phyloP scores from a whole-genome alignment of 2,113 vertebrate species.

The Labeo catla region DNA sequence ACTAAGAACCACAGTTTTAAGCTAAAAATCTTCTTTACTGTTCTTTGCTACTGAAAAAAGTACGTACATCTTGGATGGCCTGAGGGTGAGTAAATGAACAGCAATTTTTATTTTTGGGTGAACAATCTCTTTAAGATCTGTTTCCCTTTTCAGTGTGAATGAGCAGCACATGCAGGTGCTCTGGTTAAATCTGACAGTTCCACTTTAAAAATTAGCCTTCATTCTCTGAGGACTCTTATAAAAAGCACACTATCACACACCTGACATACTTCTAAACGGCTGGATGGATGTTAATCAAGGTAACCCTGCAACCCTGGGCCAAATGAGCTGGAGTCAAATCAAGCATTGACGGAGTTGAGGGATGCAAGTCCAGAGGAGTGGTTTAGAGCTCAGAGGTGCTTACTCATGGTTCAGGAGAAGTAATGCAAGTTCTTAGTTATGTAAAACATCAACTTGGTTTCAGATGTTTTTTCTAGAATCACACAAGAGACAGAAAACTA shows the following conservation, averaged over 20 bases:
- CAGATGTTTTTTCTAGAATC: background rate
- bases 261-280: background rate
- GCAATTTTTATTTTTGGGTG: too few relatives aligned
- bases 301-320: background rate
- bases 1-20: too few relatives aligned
- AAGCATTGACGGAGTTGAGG: background rate
- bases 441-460: background rate
- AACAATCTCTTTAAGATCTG: background rate
- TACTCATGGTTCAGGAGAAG: background rate
- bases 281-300: background rate
- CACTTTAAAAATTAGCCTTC: background rate
- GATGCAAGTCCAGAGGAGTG: background rate
- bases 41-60: too few relatives aligned
- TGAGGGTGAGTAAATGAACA: too few relatives aligned
- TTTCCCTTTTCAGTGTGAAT: background rate
- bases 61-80: too few relatives aligned
- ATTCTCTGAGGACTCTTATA: background rate
- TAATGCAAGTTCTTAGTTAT: background rate
- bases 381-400: background rate
- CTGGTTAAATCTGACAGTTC: background rate
- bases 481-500: background rate
- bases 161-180: background rate
- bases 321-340: background rate
- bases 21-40: too few relatives aligned
- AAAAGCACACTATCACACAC: slow-evolving; percentile 8